A percentile compares a stretch with the other conserved stretches of the same genome.
Evolutionary conservation across 2,113 vertebrate species (phyloP).

Genomic region (Bos taurus): DNA sequence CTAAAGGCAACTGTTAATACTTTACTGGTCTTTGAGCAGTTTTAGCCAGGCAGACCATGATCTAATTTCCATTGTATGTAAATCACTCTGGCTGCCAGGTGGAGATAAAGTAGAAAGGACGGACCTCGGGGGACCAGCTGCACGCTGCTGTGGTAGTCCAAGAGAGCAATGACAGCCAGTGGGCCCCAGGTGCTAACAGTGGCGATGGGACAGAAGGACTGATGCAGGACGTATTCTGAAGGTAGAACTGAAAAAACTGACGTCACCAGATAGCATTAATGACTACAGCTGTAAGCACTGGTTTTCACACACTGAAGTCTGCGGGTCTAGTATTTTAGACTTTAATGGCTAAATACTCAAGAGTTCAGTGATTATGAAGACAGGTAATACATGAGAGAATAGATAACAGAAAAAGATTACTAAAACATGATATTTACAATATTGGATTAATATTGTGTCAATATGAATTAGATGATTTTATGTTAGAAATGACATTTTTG

Average conservation of each 20-base stretch:
- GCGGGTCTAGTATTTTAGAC: background rate
- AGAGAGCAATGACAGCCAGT: background rate
- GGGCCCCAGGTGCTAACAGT: background rate
- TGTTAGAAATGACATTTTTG: background rate
- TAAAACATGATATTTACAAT: background rate
- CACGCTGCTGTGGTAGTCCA: background rate
- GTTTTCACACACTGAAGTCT: background rate
- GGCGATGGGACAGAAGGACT: too few relatives aligned
- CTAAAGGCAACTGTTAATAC: background rate
- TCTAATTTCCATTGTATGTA: background rate
- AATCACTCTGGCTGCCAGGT: background rate
- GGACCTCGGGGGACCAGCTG: background rate
- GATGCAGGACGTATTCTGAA: too few relatives aligned
- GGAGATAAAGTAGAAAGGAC: accelerated
- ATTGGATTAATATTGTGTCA: background rate
- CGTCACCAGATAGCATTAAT: background rate
- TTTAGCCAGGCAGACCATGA: background rate
- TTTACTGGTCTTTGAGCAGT: background rate
- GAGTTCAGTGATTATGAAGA: background rate
- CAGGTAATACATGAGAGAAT: background rate
- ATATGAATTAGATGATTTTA: background rate
- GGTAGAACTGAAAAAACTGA: background rate
- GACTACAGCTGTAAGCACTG: accelerated
- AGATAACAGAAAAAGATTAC: background rate
- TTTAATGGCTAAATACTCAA: background rate